Evolutionary conservation across 2,888 invertebrate species (phyloP).

Genomic region (Synanthedon myopaeformis): DNA sequence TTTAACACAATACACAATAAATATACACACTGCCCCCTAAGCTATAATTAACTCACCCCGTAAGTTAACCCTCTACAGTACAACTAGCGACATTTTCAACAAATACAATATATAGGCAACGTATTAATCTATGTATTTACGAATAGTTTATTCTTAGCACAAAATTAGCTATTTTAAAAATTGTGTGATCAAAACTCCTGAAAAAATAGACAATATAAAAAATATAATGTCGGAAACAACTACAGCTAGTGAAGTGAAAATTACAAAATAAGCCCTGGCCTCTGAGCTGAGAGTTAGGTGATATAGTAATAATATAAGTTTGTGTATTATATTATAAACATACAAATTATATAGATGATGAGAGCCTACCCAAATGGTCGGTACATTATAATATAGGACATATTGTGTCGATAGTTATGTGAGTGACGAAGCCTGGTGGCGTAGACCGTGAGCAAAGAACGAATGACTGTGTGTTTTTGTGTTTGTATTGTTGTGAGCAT

Average conservation of each 20-base stretch:
- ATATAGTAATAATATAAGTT: constrained; percentile 21
- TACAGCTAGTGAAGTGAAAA: constrained; percentile 44
- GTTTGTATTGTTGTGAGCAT: constrained; percentile 53
- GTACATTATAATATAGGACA: constrained; percentile 13
- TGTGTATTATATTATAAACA: constrained; percentile 21
- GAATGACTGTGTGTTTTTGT: constrained; percentile 33
- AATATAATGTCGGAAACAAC: constrained; percentile 36
- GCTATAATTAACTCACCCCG: constrained; percentile 5
- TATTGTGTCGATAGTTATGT: constrained; percentile 9
- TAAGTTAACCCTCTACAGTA: constrained; percentile 25
- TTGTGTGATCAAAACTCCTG: constrained; percentile 45
- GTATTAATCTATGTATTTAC: too few relatives aligned
- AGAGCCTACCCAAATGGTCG: constrained; percentile 13
- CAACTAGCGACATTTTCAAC: constrained; percentile 26
- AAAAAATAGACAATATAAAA: constrained; percentile 21
- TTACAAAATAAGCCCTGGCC: constrained; percentile 46
- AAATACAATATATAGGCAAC: background rate
- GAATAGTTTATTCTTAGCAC: constrained; percentile 20
- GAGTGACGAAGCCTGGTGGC: constrained; percentile 37
- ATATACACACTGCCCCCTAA: constrained; percentile 29
- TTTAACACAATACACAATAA: constrained; percentile 26
- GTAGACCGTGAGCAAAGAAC: constrained; percentile 24
- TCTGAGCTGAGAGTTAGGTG: constrained; percentile 24
- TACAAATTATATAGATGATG: constrained; percentile 15
- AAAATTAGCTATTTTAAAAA: constrained; percentile 42